Conservation (phyloP, 2,113 vertebrate species). For the Gymnobelideus leadbeateri region DNA sequence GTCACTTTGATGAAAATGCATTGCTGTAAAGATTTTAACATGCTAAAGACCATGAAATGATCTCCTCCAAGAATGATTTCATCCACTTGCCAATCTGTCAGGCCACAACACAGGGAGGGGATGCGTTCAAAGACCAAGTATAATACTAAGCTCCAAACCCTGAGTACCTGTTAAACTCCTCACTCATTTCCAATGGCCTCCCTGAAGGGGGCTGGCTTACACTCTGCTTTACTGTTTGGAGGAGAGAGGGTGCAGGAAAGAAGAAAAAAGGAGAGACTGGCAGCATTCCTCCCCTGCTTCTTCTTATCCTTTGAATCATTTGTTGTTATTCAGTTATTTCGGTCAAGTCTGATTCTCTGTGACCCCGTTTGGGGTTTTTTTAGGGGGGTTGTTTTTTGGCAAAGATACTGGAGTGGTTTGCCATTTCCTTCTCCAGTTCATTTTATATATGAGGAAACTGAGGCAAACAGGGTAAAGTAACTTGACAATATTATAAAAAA, state of each 20-base stretch:
- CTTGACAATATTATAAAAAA: not conserved
- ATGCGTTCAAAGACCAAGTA: constrained; percentile 23
- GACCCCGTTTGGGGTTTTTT: not conserved
- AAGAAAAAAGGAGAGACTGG: constrained; percentile 7
- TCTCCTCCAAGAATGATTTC: constrained; percentile 73
- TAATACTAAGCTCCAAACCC: not conserved
- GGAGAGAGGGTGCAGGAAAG: not conserved
- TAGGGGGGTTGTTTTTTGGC: not conserved
- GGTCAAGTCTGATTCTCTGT: not conserved
- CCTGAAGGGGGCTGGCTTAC: not conserved
- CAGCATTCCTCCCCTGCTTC: not conserved
- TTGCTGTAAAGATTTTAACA: constrained; percentile 77
- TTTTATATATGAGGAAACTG: too few relatives aligned
- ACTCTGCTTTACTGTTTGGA: constrained; percentile 5
- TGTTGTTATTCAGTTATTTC: constrained; percentile 17
- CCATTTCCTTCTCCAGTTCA: not conserved
- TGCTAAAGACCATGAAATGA: constrained; percentile 78
- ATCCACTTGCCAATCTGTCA: constrained; percentile 12
- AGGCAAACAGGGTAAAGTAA: not conserved
- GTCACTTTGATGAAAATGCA: constrained; percentile 77
- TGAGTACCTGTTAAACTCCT: constrained; percentile 15
- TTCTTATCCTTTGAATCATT: constrained; percentile 7
- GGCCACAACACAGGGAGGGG: constrained; percentile 32
- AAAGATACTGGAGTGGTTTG: not conserved
- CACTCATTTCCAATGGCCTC: constrained; percentile 12